phyloP scores from a whole-genome alignment of 37 sponge, comb jelly and placozoan species.

The Beroe forskalii region DNA sequence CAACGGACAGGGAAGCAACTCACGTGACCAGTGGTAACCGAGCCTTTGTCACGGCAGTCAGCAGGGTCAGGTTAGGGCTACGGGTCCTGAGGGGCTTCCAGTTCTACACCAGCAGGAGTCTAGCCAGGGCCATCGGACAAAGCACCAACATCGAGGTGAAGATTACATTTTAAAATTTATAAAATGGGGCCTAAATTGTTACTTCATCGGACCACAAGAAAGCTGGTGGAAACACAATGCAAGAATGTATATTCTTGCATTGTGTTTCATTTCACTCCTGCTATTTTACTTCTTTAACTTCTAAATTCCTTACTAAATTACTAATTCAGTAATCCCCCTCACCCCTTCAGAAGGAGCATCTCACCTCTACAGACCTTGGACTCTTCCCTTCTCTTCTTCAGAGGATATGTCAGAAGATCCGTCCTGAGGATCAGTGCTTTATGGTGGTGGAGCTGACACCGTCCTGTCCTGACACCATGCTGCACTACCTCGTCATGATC shows the following conservation, averaged over 20 bases:
- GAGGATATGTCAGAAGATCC: conserved; percentile 44
- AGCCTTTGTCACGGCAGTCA: background rate
- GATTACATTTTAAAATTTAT: no score
- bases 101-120: conserved; percentile 60
- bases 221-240: no score
- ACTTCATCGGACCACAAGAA: no score
- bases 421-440: conserved; percentile 4
- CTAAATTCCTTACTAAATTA: no score
- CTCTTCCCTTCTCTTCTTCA: background rate
- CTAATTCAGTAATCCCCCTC: background rate
- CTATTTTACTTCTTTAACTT: no score
- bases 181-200: no score
- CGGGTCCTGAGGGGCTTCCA: conserved; percentile 33
- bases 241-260: no score
- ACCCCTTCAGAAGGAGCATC: background rate
- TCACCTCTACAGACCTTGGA: background rate
- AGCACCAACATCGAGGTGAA: background rate
- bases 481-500: conserved; percentile 29
- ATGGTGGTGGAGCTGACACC: conserved; percentile 51
- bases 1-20: background rate
- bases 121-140: conserved; percentile 14
- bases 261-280: no score
- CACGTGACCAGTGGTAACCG: background rate
- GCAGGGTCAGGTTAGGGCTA: conserved; percentile 34
- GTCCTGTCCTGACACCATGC: background rate